Evolutionary conservation across 1,140 invertebrate species (phyloP).

Genomic region (Rhynchophorus ferrugineus): DNA sequence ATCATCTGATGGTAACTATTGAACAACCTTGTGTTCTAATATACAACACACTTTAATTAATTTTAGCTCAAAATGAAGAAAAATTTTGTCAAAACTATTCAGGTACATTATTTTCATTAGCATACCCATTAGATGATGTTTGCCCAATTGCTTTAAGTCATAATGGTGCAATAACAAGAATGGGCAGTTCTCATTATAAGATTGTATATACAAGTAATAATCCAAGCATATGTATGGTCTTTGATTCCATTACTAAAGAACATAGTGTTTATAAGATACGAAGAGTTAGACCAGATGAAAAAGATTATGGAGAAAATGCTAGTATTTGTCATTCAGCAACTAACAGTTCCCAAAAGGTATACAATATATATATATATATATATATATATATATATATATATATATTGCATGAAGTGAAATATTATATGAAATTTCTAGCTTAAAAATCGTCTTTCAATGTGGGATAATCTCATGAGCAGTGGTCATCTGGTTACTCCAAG

Average conservation of each 20-base stretch:
- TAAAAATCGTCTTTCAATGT: constrained; percentile 31
- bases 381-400: not conserved
- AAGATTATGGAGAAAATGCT: constrained; percentile 36
- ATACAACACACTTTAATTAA: not conserved
- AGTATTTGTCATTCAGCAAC: constrained; percentile 20
- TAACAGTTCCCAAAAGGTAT: constrained; percentile 28
- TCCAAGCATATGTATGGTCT: constrained; percentile 58
- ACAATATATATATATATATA: constrained; percentile 1
- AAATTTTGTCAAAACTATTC: constrained; percentile 38
- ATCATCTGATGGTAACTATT: constrained; percentile 36
- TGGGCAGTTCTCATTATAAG: constrained; percentile 45
- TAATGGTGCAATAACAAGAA: constrained; percentile 45
- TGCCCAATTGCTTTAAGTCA: constrained; percentile 72
- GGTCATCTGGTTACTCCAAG: constrained; percentile 20
- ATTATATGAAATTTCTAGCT: constrained; percentile 19
- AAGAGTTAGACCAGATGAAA: constrained; percentile 64
- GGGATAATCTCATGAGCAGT: constrained; percentile 28
- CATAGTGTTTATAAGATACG: constrained; percentile 79
- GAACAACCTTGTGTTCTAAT: not conserved
- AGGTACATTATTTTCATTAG: constrained; percentile 71
- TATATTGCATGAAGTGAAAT: not conserved
- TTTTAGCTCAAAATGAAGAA: constrained; percentile 28
- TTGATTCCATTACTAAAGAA: constrained; percentile 63
- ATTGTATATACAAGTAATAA: constrained; percentile 47
- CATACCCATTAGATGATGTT: constrained; percentile 84